Evolutionary conservation across 1,140 invertebrate genomes (phyloP).

Genomic region (Heliconius hermathena): DNA sequence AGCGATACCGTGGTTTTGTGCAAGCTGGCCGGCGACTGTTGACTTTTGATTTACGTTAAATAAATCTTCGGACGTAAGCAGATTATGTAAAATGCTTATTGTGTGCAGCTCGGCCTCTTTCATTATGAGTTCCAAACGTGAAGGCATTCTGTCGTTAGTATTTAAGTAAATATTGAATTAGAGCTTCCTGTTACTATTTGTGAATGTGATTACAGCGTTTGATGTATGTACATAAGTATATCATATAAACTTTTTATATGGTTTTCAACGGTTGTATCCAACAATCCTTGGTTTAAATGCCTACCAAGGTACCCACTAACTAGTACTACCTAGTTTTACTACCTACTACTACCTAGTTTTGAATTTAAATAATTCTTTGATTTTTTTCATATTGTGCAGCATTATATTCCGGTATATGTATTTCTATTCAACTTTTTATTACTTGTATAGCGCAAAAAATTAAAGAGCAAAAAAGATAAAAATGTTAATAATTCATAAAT

Average conservation of each 20-base stretch:
- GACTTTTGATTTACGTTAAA: slow-evolving; percentile 72
- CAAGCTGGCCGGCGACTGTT: slow-evolving; percentile 60
- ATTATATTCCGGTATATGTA: no score
- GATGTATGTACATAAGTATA: neutral
- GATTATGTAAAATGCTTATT: slow-evolving; percentile 52
- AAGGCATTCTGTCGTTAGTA: slow-evolving; percentile 8
- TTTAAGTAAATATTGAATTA: slow-evolving; percentile 13
- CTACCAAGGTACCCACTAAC: no score
- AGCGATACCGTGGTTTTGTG: slow-evolving; percentile 71
- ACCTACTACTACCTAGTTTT: no score
- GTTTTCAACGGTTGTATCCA: neutral
- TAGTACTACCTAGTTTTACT: no score
- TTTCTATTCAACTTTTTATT: no score
- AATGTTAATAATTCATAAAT: no score
- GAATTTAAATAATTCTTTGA: no score
- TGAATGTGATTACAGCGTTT: neutral
- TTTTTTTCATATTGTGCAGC: no score
- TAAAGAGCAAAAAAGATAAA: no score
- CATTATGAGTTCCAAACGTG: slow-evolving; percentile 16
- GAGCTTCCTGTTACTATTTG: neutral
- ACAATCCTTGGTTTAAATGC: neutral
- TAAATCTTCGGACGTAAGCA: slow-evolving; percentile 59
- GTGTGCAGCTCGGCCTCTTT: neutral
- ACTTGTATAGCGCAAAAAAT: no score
- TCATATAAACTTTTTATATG: neutral